These are phyloP conservation scores for Calvadosia cruxmelitensis DNA, from an alignment of 30 jellyfish, hydroid and myxozoan species.

Conservation along the genomic window DNA sequence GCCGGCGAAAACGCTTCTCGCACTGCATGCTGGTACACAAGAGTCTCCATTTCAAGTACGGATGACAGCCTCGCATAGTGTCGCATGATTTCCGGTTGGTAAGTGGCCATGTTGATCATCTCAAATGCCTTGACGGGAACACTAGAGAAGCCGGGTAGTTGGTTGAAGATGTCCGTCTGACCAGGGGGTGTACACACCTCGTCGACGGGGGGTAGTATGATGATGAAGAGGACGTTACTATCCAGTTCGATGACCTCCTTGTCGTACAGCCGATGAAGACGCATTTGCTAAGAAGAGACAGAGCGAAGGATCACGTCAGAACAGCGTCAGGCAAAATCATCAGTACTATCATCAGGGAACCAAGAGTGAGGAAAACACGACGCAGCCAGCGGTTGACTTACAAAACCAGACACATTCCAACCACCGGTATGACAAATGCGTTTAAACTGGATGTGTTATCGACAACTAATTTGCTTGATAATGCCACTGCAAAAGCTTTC, in stretches of 20 bases:
- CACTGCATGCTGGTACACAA: conserved; percentile 39
- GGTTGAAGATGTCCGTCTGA: conserved; percentile 68
- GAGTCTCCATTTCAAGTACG: conserved; percentile 69
- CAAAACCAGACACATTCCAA: too few relatives aligned
- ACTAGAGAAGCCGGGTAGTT: conserved; percentile 58
- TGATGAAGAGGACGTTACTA: conserved; percentile 54
- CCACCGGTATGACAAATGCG: too few relatives aligned
- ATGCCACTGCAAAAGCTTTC: too few relatives aligned
- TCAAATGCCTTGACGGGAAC: conserved; percentile 91
- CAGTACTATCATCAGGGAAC: too few relatives aligned
- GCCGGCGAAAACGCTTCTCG: conserved; percentile 75
- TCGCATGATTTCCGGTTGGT: conserved; percentile 91
- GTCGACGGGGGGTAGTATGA: conserved; percentile 79
- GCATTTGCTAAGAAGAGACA: conserved; percentile 31
- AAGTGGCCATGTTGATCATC: conserved; percentile 72
- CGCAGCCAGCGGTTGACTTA: too few relatives aligned
- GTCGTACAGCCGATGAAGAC: conserved; percentile 77
- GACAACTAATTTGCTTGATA: too few relatives aligned
- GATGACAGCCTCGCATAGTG: conserved; percentile 81
- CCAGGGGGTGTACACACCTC: conserved; percentile 92
- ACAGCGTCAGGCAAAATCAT: too few relatives aligned
- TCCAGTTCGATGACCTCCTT: conserved; percentile 90
- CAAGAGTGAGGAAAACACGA: too few relatives aligned
- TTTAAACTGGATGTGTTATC: too few relatives aligned
- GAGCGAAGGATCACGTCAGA: too few relatives aligned